A percentile compares a stretch with the other conserved stretches of the same genome.
phyloP scores from a whole-genome alignment of 1,140 invertebrate genomes.

The Tribolium castaneum region DNA sequence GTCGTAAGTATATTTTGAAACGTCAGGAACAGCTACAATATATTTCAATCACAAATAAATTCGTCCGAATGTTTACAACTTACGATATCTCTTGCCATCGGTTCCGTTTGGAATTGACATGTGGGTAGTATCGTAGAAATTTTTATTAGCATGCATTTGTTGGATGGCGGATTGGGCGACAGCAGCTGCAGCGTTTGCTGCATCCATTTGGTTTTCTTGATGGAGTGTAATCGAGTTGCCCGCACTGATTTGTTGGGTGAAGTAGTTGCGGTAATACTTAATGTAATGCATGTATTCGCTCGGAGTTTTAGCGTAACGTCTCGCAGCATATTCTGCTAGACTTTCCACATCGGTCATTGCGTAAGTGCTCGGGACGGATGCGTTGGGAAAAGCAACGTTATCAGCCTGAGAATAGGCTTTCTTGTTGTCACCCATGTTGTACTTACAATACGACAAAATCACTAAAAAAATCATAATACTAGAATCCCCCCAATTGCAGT shows the following conservation, averaged over 20 bases:
- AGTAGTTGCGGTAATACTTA: constrained; percentile 86
- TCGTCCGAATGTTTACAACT: constrained; percentile 57
- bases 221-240: constrained; percentile 69
- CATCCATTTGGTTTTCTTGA: constrained; percentile 70
- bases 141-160: constrained; percentile 74
- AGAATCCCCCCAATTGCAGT: not conserved
- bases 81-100: constrained; percentile 76
- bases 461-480: constrained; percentile 56
- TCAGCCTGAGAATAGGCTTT: constrained; percentile 62
- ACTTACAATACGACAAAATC: constrained; percentile 72
- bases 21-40: constrained; percentile 83
- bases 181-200: constrained; percentile 88
- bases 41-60: constrained; percentile 51
- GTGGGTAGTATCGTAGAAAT: constrained; percentile 58
- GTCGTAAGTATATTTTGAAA: constrained; percentile 93
- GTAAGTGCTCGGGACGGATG: constrained; percentile 64
- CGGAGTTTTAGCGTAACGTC: constrained; percentile 79
- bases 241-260: constrained; percentile 77
- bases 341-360: constrained; percentile 77
- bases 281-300: constrained; percentile 80
- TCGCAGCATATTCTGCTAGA: constrained; percentile 83
- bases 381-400: constrained; percentile 58
- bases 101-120: constrained; percentile 67
- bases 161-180: constrained; percentile 90
- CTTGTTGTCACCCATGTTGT: constrained; percentile 65